phyloP scores from a whole-genome alignment of 2,797 vertebrate genomes.

The Lacerta viridis region DNA sequence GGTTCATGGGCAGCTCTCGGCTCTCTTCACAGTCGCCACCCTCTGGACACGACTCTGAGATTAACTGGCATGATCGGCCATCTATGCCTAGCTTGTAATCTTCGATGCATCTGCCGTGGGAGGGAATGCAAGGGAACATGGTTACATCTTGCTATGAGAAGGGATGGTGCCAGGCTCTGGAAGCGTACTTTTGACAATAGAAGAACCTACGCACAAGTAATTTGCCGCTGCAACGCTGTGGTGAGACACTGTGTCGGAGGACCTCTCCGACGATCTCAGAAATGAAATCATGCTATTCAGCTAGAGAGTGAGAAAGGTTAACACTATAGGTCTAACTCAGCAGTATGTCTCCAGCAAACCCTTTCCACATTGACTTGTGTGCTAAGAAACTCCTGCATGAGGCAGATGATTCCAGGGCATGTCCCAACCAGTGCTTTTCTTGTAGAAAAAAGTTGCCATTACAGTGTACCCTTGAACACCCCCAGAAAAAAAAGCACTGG shows the following conservation, averaged over 20 bases:
- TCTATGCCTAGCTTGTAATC: conserved; percentile 95
- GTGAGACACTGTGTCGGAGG: neutral
- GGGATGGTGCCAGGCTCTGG: no score
- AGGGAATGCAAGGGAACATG: fast-evolving
- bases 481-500: no score
- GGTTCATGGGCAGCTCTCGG: conserved; percentile 93
- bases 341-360: neutral
- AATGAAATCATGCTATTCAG: neutral
- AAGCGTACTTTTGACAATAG: neutral
- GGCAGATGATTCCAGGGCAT: neutral
- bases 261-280: neutral
- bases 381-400: neutral
- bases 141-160: conserved; percentile 13
- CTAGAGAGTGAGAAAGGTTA: neutral
- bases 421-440: neutral
- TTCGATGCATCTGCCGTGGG: conserved; percentile 89
- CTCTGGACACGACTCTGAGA: conserved; percentile 91
- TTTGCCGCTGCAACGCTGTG: neutral
- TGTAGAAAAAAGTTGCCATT: no score
- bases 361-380: neutral
- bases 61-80: conserved; percentile 91
- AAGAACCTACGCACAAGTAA: neutral
- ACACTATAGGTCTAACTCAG: neutral
- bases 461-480: fast-evolving
- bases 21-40: conserved; percentile 90